Evolutionary conservation across 2,113 vertebrate genomes (phyloP), one percentile per base, ranked within the genome.

Genomic region (Bambusicola thoracicus): DNA sequence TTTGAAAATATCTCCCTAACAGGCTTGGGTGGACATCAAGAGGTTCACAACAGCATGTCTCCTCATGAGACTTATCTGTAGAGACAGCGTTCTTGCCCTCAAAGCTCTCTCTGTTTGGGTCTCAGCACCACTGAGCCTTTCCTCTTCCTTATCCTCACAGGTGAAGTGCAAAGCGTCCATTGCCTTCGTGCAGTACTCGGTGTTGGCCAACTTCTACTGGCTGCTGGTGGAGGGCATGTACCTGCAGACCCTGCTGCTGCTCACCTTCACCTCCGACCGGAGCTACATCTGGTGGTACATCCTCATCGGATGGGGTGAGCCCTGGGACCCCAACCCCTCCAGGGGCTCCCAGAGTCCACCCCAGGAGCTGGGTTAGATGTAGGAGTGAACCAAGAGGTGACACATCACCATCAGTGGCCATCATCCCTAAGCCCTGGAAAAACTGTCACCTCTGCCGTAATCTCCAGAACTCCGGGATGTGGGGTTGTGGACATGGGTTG

Each of bases 191-290:
- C 98, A 99, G 94, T 99, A 98, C 96, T 98, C 98, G 2, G 98
- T 99, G 89, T 96, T 99, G 94, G 98, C 98, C 91, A 99, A 99
- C 97, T 98, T 98, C 97, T 99, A 98, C 96, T 99, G 98, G 98
- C 66, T 99, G 93, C 97, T 99, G 96, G 98, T 99, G 96, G 98
- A 99, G 91, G 98, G 98, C 32, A 97, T 99, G 98, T 99, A 98
- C 93, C 98, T 99, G 92, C 98, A 99, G 96, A 98, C 98, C 1
- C 97, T 99, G 76, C 97, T 99, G 84, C 98, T 98, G 32, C 97
- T 99, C 76, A 98, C 98, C 85, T 99, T 99, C 59, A 98, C 98
- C 92, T 98, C 98, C 0, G 98, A 98, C 94, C 98, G 96, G 96
- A 98, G 98, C 90, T 99, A 99, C 97, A 98, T 98, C 97, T 98